Conservation (phyloP, 2,888 invertebrate species). For the Nycteola revayana region DNA sequence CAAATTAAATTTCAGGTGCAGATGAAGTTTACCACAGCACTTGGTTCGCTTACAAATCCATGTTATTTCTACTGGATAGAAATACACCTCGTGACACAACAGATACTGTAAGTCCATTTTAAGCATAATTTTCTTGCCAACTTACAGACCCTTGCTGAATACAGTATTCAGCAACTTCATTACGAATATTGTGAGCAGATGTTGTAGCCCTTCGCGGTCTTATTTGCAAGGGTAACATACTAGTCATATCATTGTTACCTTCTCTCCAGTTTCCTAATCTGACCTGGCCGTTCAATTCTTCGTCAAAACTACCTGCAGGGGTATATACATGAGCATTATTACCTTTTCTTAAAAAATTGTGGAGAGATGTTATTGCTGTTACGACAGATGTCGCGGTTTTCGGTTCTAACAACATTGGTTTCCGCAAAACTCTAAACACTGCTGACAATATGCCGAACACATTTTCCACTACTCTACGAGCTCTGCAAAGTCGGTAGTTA, state of each 20-base stretch:
- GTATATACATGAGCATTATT: constrained; percentile 7
- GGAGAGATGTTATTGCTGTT: constrained; percentile 7
- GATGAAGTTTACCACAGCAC: constrained; percentile 17
- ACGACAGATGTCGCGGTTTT: constrained; percentile 11
- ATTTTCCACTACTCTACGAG: constrained; percentile 4
- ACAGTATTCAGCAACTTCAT: constrained; percentile 23
- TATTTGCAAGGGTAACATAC: constrained; percentile 15
- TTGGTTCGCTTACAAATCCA: constrained; percentile 14
- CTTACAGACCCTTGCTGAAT: constrained; percentile 21
- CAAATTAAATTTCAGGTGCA: constrained; percentile 23
- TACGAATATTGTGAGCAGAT: constrained; percentile 21
- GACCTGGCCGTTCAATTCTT: constrained; percentile 7
- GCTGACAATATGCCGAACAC: constrained; percentile 4
- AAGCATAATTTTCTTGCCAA: constrained; percentile 27
- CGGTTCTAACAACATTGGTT: constrained; percentile 19
- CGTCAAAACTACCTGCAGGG: constrained; percentile 5
- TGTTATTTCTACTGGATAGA: constrained; percentile 26
- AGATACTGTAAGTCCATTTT: constrained; percentile 16
- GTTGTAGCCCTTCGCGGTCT: constrained; percentile 23
- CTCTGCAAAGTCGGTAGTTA: constrained; percentile 5
- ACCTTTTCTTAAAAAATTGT: constrained; percentile 9
- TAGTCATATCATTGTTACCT: constrained; percentile 10
- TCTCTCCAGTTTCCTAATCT: constrained; percentile 11
- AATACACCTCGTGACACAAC: constrained; percentile 18
- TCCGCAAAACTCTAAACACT: constrained; percentile 16